phyloP scores from a whole-genome alignment of 2,797 vertebrate genomes.

The Jordanella pulchra region DNA sequence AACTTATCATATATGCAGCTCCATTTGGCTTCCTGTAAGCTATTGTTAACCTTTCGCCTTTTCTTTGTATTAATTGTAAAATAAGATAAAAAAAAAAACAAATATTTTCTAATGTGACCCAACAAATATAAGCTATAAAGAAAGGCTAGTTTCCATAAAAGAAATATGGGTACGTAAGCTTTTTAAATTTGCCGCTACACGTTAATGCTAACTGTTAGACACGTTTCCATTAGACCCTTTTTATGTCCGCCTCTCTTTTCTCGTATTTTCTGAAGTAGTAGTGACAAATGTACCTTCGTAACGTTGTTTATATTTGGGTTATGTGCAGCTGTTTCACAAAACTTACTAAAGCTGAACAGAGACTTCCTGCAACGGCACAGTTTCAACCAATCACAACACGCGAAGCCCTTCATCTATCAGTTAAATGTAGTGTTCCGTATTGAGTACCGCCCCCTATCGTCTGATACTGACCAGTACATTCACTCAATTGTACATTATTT shows the following conservation, averaged over 20 bases:
- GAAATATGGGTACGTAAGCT: neutral
- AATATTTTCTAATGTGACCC: neutral
- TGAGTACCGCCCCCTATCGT: conserved; percentile 12
- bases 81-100: neutral
- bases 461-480: neutral
- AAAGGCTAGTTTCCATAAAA: neutral
- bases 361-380: conserved; percentile 45
- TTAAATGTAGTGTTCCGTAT: neutral
- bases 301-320: neutral
- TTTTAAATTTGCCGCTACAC: conserved; percentile 67
- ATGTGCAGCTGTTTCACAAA: neutral
- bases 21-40: neutral
- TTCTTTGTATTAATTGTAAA: neutral
- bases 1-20: neutral
- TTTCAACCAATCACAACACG: conserved; percentile 40
- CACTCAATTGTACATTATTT: neutral
- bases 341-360: accelerated
- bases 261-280: accelerated
- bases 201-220: neutral
- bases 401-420: neutral
- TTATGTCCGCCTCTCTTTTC: neutral
- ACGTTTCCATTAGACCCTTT: accelerated
- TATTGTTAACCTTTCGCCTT: neutral
- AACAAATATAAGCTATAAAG: neutral
- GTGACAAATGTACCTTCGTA: neutral